A percentile compares a stretch with the other conserved stretches of the same genome.
Evolutionary conservation across 2,113 vertebrate genomes (phyloP).

Genomic region (Rynchops niger): DNA sequence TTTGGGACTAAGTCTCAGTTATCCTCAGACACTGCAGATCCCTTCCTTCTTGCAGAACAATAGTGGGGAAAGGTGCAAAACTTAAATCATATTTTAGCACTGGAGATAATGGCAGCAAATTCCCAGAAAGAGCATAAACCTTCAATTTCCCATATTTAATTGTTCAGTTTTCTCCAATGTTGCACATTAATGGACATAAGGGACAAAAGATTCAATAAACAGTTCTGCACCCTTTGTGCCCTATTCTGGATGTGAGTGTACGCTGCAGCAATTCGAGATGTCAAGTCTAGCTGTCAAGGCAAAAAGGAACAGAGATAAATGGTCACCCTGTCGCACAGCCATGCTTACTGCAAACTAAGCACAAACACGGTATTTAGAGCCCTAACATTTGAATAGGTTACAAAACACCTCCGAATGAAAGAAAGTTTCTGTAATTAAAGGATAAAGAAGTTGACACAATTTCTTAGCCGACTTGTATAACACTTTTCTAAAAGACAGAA

Average conservation of each 20-base stretch:
- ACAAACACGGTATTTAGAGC: neutral
- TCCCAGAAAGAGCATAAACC: neutral
- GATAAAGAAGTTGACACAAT: neutral
- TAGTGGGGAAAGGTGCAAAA: neutral
- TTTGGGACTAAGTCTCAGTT: neutral
- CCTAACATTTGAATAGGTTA: slow-evolving; percentile 18
- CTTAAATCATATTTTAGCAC: neutral
- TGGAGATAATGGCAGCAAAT: neutral
- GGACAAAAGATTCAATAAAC: neutral
- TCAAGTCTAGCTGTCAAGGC: slow-evolving; percentile 8
- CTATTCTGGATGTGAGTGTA: neutral
- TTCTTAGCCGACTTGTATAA: neutral
- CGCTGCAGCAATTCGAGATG: neutral
- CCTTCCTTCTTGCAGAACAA: neutral
- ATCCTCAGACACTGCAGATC: neutral
- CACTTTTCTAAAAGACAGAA: neutral
- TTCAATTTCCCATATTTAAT: neutral
- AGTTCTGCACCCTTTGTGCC: neutral
- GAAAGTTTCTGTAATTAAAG: neutral
- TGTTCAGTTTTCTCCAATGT: neutral
- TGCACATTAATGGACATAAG: neutral
- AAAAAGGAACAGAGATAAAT: slow-evolving; percentile 34
- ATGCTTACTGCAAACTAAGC: slow-evolving; percentile 7
- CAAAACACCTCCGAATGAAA: neutral
- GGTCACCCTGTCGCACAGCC: neutral